These are phyloP conservation scores for Dreissena polymorpha DNA, from an alignment of 1,140 invertebrate species.

Conservation along the genomic window DNA sequence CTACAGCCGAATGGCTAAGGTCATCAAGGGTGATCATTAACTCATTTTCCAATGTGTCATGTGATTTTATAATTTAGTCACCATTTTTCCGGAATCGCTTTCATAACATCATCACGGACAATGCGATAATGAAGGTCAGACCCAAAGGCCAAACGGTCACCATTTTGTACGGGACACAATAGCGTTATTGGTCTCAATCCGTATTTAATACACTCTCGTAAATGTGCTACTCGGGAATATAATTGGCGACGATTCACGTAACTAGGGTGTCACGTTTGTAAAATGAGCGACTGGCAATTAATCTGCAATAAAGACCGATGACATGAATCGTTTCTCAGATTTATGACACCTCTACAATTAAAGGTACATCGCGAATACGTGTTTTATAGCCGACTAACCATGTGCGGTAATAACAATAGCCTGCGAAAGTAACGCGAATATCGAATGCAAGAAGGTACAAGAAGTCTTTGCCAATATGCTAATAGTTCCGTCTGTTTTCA, in stretches of 20 bases:
- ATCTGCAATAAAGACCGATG: slow-evolving; percentile 39
- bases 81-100: slow-evolving; percentile 12
- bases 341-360: not conserved
- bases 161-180: slow-evolving; percentile 21
- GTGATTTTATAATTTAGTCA: slow-evolving; percentile 53
- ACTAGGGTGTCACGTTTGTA: slow-evolving; percentile 36
- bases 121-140: slow-evolving; percentile 30
- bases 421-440: too few relatives aligned
- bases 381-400: too few relatives aligned
- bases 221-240: slow-evolving; percentile 9
- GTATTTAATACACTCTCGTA: slow-evolving; percentile 25
- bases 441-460: too few relatives aligned
- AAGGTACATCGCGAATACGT: too few relatives aligned
- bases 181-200: slow-evolving; percentile 18
- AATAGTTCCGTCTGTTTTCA: too few relatives aligned
- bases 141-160: slow-evolving; percentile 21
- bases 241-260: slow-evolving; percentile 26
- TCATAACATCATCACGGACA: slow-evolving; percentile 39
- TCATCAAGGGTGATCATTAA: slow-evolving; percentile 36
- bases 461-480: too few relatives aligned
- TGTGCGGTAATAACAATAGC: too few relatives aligned
- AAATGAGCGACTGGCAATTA: slow-evolving; percentile 36
- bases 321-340: slow-evolving; percentile 20
- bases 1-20: slow-evolving; percentile 33
- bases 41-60: slow-evolving; percentile 45